Base-by-base conservation (phyloP, 2,888 invertebrate species). In the Margaritifera margaritifera region DNA sequence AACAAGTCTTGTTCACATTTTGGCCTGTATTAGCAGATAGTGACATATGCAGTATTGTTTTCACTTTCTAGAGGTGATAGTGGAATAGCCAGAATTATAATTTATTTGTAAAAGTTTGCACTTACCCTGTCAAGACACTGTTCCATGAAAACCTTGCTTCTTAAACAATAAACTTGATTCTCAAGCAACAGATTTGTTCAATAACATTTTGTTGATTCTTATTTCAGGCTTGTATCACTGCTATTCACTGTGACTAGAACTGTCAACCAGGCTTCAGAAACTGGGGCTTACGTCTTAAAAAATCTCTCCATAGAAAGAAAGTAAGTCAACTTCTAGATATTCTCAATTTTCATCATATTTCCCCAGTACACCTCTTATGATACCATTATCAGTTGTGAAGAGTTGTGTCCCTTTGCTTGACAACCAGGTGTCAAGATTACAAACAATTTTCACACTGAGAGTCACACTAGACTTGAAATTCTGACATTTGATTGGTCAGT, bases 241-340 rank as follows among this genome's bases (percentile, higher is more conserved):
- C 59, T 83, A 61, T 85, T 84, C 66, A 71, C 70, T 11, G 64
- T 83, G 58, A 80, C 84, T 62, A 71, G 77, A 60, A 74, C 73
- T 18, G 74, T 77, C 54, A 72, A 68, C 11, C 60, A 72, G 5
- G 74, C 78, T 59, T 81, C 84, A 18, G 68, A 76, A 22, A 77
- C 71, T 19, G 81, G 83, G 53, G 81, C 83, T 15, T 80, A 78
- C 53, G 68, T 85, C 6, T 76, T 88, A 5, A 87, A 83, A 62
- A 87, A 86, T 68, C 66, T 88, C 25, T 82, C 86, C 18, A 74
- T 86, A 27, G 80, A 86, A 53, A 85, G 82, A 70, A 83, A 77
- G 87, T 87, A 65, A 76, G 81, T 70, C 11, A 42, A 11, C 0
- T 51, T 60, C 27, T 25, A 52, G 25, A 42, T 20, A n/a, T 27